phyloP scores from a whole-genome alignment of 23 tunicate genomes.

The Ciona savignyi region DNA sequence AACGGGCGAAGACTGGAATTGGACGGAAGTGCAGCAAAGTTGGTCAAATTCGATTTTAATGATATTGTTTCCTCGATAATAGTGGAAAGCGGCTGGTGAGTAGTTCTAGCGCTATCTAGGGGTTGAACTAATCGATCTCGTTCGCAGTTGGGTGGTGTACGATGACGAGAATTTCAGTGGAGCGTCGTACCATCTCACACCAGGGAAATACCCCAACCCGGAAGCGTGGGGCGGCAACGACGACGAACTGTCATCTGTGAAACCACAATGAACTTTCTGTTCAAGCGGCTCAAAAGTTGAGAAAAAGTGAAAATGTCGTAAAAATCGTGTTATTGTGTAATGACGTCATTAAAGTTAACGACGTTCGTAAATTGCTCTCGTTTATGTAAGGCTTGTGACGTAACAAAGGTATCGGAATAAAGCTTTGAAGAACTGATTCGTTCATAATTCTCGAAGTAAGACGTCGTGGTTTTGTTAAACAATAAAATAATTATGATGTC shows the following conservation, averaged over 20 bases:
- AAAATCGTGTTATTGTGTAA: no score
- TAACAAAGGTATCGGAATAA: no score
- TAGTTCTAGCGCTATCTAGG: not conserved
- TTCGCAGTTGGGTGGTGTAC: slow-evolving; percentile 41
- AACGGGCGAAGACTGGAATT: slow-evolving; percentile 29
- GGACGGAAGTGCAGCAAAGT: not conserved
- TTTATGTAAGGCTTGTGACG: no score
- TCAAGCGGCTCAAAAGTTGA: no score
- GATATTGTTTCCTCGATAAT: slow-evolving; percentile 45
- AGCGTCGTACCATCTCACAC: slow-evolving; percentile 26
- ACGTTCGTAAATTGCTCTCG: no score
- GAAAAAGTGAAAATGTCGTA: no score
- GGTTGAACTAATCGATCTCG: no score
- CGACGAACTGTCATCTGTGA: slow-evolving; percentile 60
- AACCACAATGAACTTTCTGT: slow-evolving; percentile 13
- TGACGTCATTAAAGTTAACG: no score
- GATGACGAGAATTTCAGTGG: slow-evolving; percentile 38
- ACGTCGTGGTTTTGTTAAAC: no score
- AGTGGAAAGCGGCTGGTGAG: slow-evolving; percentile 52
- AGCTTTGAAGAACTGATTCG: no score
- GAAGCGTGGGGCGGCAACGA: slow-evolving; percentile 57
- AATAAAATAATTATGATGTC: no score
- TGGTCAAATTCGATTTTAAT: slow-evolving; percentile 9
- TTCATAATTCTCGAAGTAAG: no score
- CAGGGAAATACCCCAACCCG: slow-evolving; percentile 52